Conservation (phyloP, 1,140 invertebrate genomes). For the Zaprionus tsacasi region DNA sequence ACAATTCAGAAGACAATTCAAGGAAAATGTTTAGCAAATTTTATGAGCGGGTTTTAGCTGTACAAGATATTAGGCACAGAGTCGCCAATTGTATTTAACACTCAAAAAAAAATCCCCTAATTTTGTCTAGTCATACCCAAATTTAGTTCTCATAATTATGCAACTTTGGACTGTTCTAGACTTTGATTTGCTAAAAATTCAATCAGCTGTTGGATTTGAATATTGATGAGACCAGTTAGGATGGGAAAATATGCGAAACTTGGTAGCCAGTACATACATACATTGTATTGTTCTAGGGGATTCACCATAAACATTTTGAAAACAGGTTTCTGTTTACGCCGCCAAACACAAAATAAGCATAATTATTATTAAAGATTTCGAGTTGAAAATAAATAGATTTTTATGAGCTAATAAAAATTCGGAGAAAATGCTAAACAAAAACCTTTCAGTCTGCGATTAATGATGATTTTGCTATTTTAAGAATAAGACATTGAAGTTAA, state of each 20-base stretch:
- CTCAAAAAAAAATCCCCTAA: constrained; percentile 5
- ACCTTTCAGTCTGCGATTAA: not conserved
- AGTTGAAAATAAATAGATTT: not conserved
- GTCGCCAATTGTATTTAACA: constrained; percentile 7
- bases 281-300: constrained; percentile 21
- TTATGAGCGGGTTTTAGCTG: not conserved
- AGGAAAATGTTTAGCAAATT: not conserved
- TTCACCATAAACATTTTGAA: constrained; percentile 11
- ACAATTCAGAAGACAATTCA: not conserved
- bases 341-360: not conserved
- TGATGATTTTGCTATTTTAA: not conserved
- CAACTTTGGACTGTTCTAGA: constrained; percentile 44
- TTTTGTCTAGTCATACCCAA: constrained; percentile 42
- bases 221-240: constrained; percentile 9
- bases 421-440: not conserved
- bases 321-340: constrained; percentile 11
- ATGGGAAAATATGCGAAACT: not conserved
- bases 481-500: not conserved
- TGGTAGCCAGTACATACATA: not conserved
- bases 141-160: constrained; percentile 54
- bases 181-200: constrained; percentile 31
- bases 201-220: constrained; percentile 9
- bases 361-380: not conserved
- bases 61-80: not conserved
- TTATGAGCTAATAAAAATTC: not conserved